Conservation (phyloP, 2,888 invertebrate species). For the Stegophylla sp. region DNA sequence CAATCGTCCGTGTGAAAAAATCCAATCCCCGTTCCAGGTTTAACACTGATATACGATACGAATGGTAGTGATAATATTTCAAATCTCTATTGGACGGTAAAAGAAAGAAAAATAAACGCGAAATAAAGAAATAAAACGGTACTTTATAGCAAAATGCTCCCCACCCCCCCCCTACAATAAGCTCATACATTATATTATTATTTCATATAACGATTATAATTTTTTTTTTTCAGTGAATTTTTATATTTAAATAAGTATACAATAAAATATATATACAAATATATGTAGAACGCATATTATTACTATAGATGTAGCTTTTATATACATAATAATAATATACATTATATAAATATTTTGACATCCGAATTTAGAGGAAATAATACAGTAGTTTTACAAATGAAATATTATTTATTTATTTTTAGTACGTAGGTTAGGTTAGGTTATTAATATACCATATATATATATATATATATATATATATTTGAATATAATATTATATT, state of each 20-base stretch:
- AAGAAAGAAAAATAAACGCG: too few species aligned
- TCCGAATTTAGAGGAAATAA: slow-evolving; percentile 4
- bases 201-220: neutral
- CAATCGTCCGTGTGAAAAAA: too few species aligned
- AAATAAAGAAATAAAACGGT: neutral
- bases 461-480: neutral
- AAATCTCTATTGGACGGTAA: too few species aligned
- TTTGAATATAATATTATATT: neutral
- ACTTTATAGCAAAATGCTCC: too few species aligned
- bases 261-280: neutral
- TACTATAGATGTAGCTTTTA: neutral
- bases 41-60: too few species aligned
- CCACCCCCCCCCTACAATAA: neutral
- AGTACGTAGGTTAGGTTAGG: neutral
- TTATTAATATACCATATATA: neutral
- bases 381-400: neutral
- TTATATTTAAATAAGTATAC: neutral
- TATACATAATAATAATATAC: neutral
- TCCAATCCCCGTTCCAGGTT: too few species aligned
- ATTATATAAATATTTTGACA: neutral
- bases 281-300: neutral
- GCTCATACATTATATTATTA: neutral
- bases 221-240: neutral
- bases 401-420: neutral
- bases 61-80: too few species aligned